Base-by-base conservation (phyloP, 2,113 vertebrate species). In the Patagioenas fasciata region DNA sequence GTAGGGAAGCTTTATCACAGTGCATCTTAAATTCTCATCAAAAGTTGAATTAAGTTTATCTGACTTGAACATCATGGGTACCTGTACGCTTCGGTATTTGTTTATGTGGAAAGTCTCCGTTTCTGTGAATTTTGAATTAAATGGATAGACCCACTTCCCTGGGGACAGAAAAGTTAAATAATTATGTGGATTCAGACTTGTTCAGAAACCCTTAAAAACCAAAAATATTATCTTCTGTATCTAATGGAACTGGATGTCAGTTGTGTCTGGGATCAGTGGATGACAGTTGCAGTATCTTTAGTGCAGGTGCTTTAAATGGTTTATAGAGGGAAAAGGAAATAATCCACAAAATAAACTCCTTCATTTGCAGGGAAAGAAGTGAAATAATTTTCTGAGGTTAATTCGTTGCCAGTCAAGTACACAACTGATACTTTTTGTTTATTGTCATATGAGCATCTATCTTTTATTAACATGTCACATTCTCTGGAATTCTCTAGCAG, bases 1-100 rank as follows among this genome's bases (percentile, higher is more conserved):
- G 89, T 99, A 99, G 10, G 99, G 99, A 47, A 99, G 97, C 84
- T 98, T 98, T 80, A 99, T 96, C 36, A 99, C 97, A n/a, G 95
- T 98, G 60, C 98, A 98, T 24, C 89, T 96, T 32, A 99, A 97
- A 17, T 80, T 90, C 20, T 88, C 40, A 65, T 99, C 99, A 44
- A 97, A 97, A 66, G 96, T 97, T 36, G 85, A 97, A 81, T 98
- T 98, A 79, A 99, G 97, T 78, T 96, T 96, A 34, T 97, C 98
- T 42, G 97, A 97, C 38, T 80, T 95, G 70, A 97, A 98, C 99
- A 99, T 99, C 98, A 98, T 99, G 17, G 98, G 98, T 82, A 99
- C 98, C 87, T 98, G 97, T 17, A 98, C 97, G 0, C 97, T 95
- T 77, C 97, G 98, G 85, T 99, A 99, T 88, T 98, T 99, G 97